These are phyloP conservation scores for Neodiprion pinetum DNA, from an alignment of 1,140 invertebrate genomes.

Conservation along the genomic window DNA sequence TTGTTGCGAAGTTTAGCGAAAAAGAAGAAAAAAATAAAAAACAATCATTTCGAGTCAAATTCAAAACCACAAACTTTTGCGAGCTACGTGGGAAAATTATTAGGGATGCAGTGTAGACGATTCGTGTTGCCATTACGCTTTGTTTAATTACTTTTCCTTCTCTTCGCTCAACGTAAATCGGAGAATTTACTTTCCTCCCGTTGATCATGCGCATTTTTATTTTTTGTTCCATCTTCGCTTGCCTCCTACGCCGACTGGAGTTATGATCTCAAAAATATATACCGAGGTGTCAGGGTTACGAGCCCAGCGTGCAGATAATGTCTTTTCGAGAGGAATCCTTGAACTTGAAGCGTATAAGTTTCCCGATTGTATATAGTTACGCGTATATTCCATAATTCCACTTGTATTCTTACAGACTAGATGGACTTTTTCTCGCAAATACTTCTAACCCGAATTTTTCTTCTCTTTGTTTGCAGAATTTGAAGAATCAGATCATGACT, in stretches of 20 bases:
- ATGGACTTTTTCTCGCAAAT: not conserved
- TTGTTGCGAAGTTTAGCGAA: no score
- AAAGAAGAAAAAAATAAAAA: no score
- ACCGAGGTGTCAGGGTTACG: not conserved
- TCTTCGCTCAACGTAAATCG: no score
- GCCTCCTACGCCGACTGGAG: not conserved
- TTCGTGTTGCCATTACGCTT: no score
- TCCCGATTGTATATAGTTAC: not conserved
- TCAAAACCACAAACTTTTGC: no score
- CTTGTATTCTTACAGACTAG: not conserved
- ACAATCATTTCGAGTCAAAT: no score
- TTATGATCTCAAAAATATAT: not conserved
- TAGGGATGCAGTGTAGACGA: no score
- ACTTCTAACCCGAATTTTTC: conserved; percentile 27
- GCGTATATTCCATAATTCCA: conserved; percentile 8
- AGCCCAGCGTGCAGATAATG: not conserved
- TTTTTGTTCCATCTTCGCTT: not conserved
- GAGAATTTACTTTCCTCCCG: not conserved
- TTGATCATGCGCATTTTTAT: not conserved
- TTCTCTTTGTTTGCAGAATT: conserved; percentile 80
- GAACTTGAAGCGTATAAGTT: not conserved
- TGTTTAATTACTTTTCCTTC: no score
- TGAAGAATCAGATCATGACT: conserved; percentile 97
- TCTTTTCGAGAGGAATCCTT: not conserved
- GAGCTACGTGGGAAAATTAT: no score